A percentile compares a stretch with the other conserved stretches of the same genome.
Conservation (phyloP, 2,113 vertebrate genomes). For the Gasterosteus aculeatus region DNA sequence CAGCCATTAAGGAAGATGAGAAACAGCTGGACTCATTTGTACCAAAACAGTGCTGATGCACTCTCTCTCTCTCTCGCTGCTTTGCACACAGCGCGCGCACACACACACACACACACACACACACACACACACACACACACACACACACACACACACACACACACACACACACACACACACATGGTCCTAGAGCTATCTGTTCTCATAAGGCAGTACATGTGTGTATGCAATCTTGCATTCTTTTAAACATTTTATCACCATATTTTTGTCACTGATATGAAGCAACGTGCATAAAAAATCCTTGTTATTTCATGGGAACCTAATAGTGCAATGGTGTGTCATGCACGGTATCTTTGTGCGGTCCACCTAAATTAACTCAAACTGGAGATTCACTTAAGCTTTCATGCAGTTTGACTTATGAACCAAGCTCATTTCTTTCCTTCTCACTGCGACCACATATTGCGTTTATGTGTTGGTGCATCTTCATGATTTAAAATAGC, state of each 20-base stretch:
- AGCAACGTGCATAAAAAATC: background rate
- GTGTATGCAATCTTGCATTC: background rate
- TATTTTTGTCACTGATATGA: background rate
- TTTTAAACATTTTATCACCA: background rate
- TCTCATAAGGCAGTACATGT: constrained; percentile 7
- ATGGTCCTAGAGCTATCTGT: constrained; percentile 25
- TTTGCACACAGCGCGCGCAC: background rate
- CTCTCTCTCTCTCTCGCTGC: background rate
- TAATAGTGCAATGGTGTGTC: constrained; percentile 4
- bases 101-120: background rate
- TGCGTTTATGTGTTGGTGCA: background rate
- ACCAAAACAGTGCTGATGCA: constrained; percentile 19
- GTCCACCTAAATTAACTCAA: constrained; percentile 58
- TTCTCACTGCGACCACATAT: background rate
- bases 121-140: background rate
- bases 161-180: background rate
- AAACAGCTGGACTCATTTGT: constrained; percentile 59
- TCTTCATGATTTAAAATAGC: background rate
- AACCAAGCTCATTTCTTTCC: background rate
- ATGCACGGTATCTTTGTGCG: background rate
- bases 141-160: constrained; percentile 1
- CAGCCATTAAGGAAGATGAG: constrained; percentile 47
- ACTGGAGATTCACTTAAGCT: constrained; percentile 26
- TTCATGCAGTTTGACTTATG: background rate
- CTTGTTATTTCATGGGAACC: background rate